Conservation (phyloP, 2,797 vertebrate species). For the Cercopithecus hamlyni region DNA sequence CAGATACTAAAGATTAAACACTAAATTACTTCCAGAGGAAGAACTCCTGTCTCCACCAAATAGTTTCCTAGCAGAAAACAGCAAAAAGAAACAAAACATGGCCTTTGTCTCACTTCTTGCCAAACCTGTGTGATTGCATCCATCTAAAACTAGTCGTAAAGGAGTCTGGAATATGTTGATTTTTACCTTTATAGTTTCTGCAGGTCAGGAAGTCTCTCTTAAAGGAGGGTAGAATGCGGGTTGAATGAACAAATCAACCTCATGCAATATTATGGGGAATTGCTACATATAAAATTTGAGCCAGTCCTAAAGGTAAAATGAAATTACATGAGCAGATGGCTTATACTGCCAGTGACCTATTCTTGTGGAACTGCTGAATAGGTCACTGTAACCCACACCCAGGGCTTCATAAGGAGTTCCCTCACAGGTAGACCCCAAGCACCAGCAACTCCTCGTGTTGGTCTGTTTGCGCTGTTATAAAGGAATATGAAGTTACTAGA, state of each 20-base stretch:
- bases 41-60: not conserved
- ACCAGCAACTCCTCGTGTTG: too few species aligned
- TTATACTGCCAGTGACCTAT: not conserved
- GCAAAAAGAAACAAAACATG: not conserved
- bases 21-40: not conserved
- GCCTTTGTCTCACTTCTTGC: not conserved
- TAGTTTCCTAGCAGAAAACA: not conserved
- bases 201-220: not conserved
- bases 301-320: not conserved
- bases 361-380: not conserved
- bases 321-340: not conserved
- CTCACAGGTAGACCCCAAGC: not conserved
- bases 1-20: not conserved
- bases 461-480: too few species aligned
- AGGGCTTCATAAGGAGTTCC: not conserved
- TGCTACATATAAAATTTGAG: not conserved
- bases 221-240: not conserved
- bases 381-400: not conserved
- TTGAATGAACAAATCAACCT: not conserved
- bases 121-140: not conserved
- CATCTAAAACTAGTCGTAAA: not conserved
- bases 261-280: not conserved
- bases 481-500: too few species aligned
- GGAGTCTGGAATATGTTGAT: not conserved
- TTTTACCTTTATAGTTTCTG: not conserved